phyloP scores from a whole-genome alignment of 2,113 vertebrate genomes.

The Parus major region DNA sequence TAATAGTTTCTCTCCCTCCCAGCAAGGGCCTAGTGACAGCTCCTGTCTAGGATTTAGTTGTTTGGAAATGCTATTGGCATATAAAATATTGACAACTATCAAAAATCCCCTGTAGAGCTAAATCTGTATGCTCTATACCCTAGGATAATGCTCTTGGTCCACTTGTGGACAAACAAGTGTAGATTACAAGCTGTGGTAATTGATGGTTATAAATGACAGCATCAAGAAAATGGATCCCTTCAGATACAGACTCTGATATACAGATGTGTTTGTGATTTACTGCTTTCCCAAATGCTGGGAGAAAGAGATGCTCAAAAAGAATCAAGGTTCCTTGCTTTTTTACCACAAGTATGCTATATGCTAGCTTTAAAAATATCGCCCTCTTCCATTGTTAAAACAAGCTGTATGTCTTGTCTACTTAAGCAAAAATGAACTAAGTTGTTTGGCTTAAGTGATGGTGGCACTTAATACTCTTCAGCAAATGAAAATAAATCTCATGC shows the following conservation, averaged over 20 bases:
- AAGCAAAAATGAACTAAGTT: not conserved
- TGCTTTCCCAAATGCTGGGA: not conserved
- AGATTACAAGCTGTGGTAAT: not conserved
- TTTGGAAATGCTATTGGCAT: not conserved
- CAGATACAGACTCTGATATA: not conserved
- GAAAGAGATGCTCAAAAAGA: not conserved
- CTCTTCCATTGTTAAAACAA: not conserved
- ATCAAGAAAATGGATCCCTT: not conserved
- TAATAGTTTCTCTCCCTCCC: not conserved
- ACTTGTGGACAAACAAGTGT: not conserved
- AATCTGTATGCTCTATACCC: not conserved
- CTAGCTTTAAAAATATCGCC: not conserved
- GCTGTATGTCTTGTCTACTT: not conserved
- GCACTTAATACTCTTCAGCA: not conserved
- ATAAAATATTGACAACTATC: not conserved
- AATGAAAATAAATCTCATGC: not conserved
- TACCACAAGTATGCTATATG: not conserved
- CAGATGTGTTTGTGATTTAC: not conserved
- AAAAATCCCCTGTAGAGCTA: not conserved
- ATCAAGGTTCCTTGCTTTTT: not conserved
- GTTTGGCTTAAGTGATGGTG: not conserved
- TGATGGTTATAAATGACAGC: not conserved
- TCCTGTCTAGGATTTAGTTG: not conserved
- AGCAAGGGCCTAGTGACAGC: not conserved
- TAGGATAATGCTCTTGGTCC: not conserved